A percentile compares a stretch with the other conserved stretches of the same genome.
These are phyloP conservation scores for Eurosta solidaginis DNA, from an alignment of 1,140 invertebrate genomes.

Conservation along the genomic window DNA sequence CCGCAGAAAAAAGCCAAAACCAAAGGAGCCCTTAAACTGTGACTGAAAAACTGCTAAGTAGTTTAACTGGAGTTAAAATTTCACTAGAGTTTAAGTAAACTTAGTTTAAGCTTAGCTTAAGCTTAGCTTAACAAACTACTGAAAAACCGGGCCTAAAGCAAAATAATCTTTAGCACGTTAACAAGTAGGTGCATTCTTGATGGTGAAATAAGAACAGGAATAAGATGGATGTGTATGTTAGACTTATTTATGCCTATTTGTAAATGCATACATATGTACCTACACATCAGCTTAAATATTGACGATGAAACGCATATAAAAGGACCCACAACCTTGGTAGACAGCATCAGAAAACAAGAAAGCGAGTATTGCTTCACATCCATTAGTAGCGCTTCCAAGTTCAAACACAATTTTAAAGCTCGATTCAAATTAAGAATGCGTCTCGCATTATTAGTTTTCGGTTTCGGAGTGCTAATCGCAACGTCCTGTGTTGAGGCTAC, in stretches of 20 bases:
- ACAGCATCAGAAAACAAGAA: conserved; percentile 30
- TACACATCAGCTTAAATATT: conserved; percentile 6
- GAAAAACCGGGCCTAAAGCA: neutral
- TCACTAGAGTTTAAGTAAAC: too few relatives aligned
- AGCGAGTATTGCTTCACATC: conserved; percentile 31
- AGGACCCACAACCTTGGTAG: conserved; percentile 19
- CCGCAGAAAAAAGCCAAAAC: too few relatives aligned
- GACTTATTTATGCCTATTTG: neutral
- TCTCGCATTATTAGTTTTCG: neutral
- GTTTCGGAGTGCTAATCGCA: neutral
- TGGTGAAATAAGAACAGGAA: conserved; percentile 33
- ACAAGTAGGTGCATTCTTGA: neutral
- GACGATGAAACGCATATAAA: conserved; percentile 31
- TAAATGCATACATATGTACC: neutral
- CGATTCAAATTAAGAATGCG: neutral
- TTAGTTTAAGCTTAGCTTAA: too few relatives aligned
- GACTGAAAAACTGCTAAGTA: too few relatives aligned
- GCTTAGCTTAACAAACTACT: too few relatives aligned
- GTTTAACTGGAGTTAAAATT: too few relatives aligned
- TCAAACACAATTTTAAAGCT: neutral
- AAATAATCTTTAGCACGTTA: neutral
- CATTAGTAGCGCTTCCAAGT: conserved; percentile 33
- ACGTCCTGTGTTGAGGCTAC: neutral
- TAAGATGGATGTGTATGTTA: too few relatives aligned
- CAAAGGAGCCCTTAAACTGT: too few relatives aligned